These are phyloP conservation scores for Danaus plexippus DNA, from an alignment of 1,140 invertebrate genomes.

Conservation along the genomic window DNA sequence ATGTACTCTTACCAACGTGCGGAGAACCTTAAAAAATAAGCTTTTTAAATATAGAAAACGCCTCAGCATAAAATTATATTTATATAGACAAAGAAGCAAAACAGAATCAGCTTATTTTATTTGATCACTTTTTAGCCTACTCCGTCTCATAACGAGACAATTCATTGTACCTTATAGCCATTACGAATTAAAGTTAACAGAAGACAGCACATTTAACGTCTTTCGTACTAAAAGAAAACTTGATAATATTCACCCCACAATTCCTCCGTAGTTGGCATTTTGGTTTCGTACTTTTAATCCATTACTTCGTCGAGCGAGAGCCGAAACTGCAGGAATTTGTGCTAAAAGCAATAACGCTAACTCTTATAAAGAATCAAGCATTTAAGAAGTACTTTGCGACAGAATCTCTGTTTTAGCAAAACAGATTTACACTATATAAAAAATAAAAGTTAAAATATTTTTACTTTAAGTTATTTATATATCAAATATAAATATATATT, in stretches of 20 bases:
- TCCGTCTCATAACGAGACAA: neutral
- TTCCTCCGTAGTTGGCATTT: conserved; percentile 21
- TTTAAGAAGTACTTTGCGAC: conserved; percentile 10
- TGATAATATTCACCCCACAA: conserved; percentile 25
- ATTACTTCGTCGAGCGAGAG: conserved; percentile 14
- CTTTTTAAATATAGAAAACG: neutral
- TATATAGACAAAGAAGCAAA: conserved; percentile 1
- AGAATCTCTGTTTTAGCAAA: too few species aligned
- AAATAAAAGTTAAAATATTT: too few species aligned
- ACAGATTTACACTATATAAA: too few species aligned
- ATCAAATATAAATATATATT: too few species aligned
- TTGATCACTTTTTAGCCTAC: neutral
- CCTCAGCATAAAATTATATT: neutral
- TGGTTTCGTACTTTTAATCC: conserved; percentile 27
- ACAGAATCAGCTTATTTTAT: too few species aligned
- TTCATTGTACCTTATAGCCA: conserved; percentile 14
- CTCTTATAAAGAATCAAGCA: conserved; percentile 35
- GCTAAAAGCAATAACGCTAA: conserved; percentile 36
- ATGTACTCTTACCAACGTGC: neutral
- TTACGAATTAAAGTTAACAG: conserved; percentile 19
- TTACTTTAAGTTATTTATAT: too few species aligned
- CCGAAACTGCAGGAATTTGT: conserved; percentile 19
- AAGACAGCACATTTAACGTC: conserved; percentile 18
- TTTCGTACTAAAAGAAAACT: conserved; percentile 20
- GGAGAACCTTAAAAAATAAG: neutral